These are phyloP conservation scores for Genyomyrus donnyi DNA, from an alignment of 2,113 vertebrate species.

Conservation along the genomic window DNA sequence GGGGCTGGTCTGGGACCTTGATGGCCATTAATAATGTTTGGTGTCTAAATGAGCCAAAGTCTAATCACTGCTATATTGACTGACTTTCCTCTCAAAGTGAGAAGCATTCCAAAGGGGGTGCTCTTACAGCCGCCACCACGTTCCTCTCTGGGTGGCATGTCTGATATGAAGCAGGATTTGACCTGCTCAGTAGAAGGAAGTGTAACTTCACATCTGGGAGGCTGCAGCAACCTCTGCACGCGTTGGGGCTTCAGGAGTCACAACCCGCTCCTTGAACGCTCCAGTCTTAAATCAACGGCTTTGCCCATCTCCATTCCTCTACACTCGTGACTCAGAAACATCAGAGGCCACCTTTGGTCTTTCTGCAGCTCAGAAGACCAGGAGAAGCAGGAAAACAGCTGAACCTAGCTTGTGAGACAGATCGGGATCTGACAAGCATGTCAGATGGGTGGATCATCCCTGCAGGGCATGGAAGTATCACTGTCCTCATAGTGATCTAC, in stretches of 20 bases:
- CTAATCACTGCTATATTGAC: not conserved
- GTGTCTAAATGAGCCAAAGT: not conserved
- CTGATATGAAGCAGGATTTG: conserved; percentile 18
- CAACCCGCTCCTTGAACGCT: not conserved
- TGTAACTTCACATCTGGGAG: not conserved
- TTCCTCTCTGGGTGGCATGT: not conserved
- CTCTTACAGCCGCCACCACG: not conserved
- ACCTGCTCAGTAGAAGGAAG: not conserved
- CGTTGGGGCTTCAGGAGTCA: not conserved
- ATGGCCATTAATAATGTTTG: conserved; percentile 8
- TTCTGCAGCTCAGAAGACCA: not conserved
- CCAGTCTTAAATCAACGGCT: not conserved
- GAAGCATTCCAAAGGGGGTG: conserved; percentile 3
- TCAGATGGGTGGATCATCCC: not conserved
- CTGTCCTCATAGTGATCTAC: not conserved
- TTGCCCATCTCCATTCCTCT: not conserved
- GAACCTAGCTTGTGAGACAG: not conserved
- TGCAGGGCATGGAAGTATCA: not conserved
- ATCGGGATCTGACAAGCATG: not conserved
- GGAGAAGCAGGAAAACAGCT: not conserved
- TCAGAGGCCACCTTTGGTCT: not conserved
- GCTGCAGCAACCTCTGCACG: not conserved
- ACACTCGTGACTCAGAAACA: not conserved
- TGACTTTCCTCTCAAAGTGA: not conserved
- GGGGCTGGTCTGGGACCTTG: not conserved